Conservation (phyloP, 2,113 vertebrate species). For the Polypterus bichir region DNA sequence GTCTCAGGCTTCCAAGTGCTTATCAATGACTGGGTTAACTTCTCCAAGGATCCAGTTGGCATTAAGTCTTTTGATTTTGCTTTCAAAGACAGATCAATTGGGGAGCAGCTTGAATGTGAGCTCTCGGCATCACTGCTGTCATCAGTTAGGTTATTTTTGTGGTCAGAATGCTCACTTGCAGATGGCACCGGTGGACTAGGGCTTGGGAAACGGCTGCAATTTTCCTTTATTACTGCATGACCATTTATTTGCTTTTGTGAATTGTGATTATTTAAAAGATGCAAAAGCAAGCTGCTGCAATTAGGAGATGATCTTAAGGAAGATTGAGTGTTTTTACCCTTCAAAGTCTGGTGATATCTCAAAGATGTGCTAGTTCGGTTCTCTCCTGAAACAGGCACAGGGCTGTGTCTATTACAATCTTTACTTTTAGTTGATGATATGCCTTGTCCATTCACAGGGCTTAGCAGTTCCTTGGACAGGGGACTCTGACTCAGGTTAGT, state of each 20-base stretch:
- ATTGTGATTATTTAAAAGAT: slow-evolving; percentile 90
- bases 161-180: slow-evolving; percentile 76
- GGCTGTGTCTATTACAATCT: slow-evolving; percentile 46
- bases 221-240: slow-evolving; percentile 61
- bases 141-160: slow-evolving; percentile 78
- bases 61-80: slow-evolving; percentile 48
- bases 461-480: slow-evolving; percentile 53
- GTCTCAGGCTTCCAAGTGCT: slow-evolving; percentile 85
- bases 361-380: slow-evolving; percentile 40
- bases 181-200: slow-evolving; percentile 70
- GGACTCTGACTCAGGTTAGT: slow-evolving; percentile 54
- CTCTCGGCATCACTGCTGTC: slow-evolving; percentile 92
- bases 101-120: slow-evolving; percentile 82
- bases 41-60: slow-evolving; percentile 68
- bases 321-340: slow-evolving; percentile 62
- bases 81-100: slow-evolving; percentile 88
- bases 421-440: slow-evolving; percentile 54
- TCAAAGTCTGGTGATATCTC: slow-evolving; percentile 41
- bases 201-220: slow-evolving; percentile 54
- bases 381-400: slow-evolving; percentile 49
- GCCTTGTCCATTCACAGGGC: slow-evolving; percentile 64
- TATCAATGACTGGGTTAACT: slow-evolving; percentile 79
- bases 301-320: slow-evolving; percentile 66
- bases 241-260: slow-evolving; percentile 63
- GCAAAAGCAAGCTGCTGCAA: slow-evolving; percentile 81